Conservation (phyloP, 1,140 invertebrate genomes). For the Pseudachorutes palmiensis region DNA sequence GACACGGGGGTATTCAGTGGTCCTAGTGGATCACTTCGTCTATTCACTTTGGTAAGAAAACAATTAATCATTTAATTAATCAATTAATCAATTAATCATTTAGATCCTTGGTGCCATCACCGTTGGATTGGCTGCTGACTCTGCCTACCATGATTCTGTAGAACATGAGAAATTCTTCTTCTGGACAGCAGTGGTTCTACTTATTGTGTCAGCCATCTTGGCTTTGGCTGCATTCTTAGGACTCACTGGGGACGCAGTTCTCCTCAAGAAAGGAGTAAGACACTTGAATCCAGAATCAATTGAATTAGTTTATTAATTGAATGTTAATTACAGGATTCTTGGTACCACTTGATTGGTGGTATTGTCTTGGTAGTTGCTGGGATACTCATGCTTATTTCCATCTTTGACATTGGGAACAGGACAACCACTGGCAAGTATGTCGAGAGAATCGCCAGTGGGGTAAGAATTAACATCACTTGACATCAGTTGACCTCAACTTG, state of each 20-base stretch:
- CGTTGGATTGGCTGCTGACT: conserved; percentile 3
- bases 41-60: conserved; percentile 1
- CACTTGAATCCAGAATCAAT: neutral
- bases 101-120: conserved; percentile 12
- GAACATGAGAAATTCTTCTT: conserved; percentile 14
- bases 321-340: neutral
- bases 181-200: conserved; percentile 10
- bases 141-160: neutral
- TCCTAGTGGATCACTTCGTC: neutral
- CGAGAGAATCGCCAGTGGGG: neutral
- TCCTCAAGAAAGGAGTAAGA: conserved; percentile 11
- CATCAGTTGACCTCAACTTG: neutral
- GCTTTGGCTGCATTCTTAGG: conserved; percentile 10
- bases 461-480: neutral
- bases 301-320: neutral
- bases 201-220: conserved; percentile 15
- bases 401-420: neutral
- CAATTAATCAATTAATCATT: neutral
- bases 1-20: conserved; percentile 1
- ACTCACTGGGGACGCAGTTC: neutral
- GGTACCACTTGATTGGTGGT: conserved; percentile 9
- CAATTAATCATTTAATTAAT: neutral
- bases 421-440: neutral
- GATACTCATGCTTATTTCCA: conserved; percentile 9
- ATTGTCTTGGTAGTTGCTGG: conserved; percentile 2